Base-by-base conservation (phyloP, 2,797 vertebrate genomes). In the Cyprinella venusta region DNA sequence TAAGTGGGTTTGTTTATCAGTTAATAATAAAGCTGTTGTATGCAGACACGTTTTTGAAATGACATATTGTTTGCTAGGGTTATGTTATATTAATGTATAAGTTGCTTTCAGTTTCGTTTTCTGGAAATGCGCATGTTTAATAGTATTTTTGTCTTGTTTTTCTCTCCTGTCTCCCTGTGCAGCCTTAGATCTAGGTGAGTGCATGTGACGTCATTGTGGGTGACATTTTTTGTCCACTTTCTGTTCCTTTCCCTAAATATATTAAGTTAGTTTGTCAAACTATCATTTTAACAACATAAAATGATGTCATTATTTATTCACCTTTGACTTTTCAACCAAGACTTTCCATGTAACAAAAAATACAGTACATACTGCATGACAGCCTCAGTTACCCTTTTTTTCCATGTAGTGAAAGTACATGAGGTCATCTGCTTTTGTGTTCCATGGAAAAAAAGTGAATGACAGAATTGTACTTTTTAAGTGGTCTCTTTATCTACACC, bases 51-150 rank as follows among this genome's bases (percentile, higher is more conserved):
- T 26, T 12, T 48, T 65, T 12, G 36, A 13, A 26, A 36, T 19
- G 33, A 24, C 16, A 38, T 36, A 6, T 21, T 64, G 36, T 8
- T 61, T 16, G 15, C 8, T 24, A 12, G 0, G 38, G 18, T 65
- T 52, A 24, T 52, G 45, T 42, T 38, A 7, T n/a, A 30, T 42
- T 16, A 30, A 82, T 64, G 19, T n/a, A 38, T 1, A 54, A 16
- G 1, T 10, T 21, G 68, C 59, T 83, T 84, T 86, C 77, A 70
- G 59, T 88, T 86, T 87, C 84, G 65, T 42, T 84, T 88, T 86
- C 48, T 16, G 19, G 18, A 19, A 56, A 67, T 64, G 13, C 10
- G 8, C n/a, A 54, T 40, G 24, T 71, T 38, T 84, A 77, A 81
- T 50, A 30, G 30, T 21, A 52, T 61, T 5, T 48, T 67, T 26